These are phyloP conservation scores for Syrista parreyssii DNA, from an alignment of 2,888 invertebrate species.

Conservation along the genomic window DNA sequence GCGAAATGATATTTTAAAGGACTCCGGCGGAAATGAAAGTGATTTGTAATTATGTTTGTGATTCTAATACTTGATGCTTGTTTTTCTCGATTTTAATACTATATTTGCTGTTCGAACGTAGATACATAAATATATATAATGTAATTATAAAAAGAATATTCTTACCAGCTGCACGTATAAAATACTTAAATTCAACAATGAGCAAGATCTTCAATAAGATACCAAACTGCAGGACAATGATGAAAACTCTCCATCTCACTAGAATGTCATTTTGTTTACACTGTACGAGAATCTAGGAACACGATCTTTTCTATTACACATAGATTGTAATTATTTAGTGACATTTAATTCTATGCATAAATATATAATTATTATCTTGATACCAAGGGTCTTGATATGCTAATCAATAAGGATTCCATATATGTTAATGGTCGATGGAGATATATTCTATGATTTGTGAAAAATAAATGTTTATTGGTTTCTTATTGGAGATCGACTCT, in stretches of 20 bases:
- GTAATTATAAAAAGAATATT: conserved; percentile 4
- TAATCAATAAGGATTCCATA: neutral
- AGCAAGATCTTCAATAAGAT: neutral
- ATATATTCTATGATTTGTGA: neutral
- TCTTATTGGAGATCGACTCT: neutral
- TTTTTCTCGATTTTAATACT: conserved; percentile 7
- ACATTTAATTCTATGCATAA: neutral
- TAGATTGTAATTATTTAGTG: neutral
- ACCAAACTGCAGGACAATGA: neutral
- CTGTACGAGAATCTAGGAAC: neutral
- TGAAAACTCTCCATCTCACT: neutral
- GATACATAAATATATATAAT: neutral
- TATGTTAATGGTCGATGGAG: neutral
- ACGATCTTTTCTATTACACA: neutral
- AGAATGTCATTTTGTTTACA: neutral
- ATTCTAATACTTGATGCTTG: conserved; percentile 25
- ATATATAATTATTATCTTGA: neutral
- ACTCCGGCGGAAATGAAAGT: conserved; percentile 19
- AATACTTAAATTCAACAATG: conserved; percentile 19
- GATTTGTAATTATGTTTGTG: conserved; percentile 22
- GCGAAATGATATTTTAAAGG: conserved; percentile 22
- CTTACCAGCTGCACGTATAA: conserved; percentile 7
- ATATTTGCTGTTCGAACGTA: neutral
- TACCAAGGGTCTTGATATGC: neutral
- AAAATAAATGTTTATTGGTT: neutral